phyloP scores from a whole-genome alignment of 2,888 invertebrate species.

The Zhengitettix transpicula region DNA sequence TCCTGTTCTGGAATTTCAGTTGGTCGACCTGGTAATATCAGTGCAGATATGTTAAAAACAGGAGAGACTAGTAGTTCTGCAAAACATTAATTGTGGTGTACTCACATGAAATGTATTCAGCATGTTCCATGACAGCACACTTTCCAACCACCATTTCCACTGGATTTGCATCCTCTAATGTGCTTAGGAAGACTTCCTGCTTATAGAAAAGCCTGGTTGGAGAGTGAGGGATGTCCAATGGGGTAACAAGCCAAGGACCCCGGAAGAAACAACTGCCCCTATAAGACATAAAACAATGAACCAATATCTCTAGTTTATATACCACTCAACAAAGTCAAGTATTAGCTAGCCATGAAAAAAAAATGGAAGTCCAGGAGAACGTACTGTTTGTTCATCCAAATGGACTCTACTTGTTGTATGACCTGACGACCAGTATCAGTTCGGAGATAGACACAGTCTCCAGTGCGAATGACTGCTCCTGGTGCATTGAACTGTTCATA shows the following conservation, averaged over 20 bases:
- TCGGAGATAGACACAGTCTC: conserved; percentile 91
- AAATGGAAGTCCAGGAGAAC: conserved; percentile 20
- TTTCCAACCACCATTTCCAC: conserved; percentile 81
- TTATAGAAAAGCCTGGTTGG: conserved; percentile 72
- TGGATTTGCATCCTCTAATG: conserved; percentile 81
- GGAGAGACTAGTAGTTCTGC: background rate
- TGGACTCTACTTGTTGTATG: conserved; percentile 82
- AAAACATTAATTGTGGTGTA: conserved; percentile 15
- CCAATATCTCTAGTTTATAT: background rate
- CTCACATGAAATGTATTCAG: conserved; percentile 76
- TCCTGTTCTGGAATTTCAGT: conserved; percentile 89
- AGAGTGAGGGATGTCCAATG: conserved; percentile 70
- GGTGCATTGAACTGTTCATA: conserved; percentile 86
- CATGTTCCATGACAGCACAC: conserved; percentile 77
- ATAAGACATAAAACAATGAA: conserved; percentile 20
- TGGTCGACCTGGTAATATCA: conserved; percentile 49
- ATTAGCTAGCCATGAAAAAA: background rate
- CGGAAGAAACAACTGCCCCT: conserved; percentile 83
- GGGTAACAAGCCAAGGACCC: conserved; percentile 84
- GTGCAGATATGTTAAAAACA: background rate
- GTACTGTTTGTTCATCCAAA: conserved; percentile 86
- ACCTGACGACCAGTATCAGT: conserved; percentile 80
- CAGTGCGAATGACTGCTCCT: conserved; percentile 69
- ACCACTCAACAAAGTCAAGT: background rate
- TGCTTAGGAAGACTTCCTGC: conserved; percentile 83